Evolutionary conservation across 2,797 vertebrate genomes (phyloP), one percentile per base, ranked within the genome.

Genomic region (Triplophysa yarkandensis): DNA sequence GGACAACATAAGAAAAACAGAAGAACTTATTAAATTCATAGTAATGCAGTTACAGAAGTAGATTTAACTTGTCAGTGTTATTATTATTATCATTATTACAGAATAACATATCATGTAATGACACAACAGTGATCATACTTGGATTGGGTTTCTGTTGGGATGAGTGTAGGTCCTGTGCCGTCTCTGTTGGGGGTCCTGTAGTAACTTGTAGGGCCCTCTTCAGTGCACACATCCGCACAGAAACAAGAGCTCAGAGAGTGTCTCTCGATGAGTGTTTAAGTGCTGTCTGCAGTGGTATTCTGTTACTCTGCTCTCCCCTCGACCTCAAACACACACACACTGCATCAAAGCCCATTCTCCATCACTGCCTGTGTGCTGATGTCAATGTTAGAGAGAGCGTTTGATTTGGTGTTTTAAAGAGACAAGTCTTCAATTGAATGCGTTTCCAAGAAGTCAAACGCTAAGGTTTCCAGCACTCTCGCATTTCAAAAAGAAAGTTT

Each of bases 241-340:
- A 86, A 89, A 89, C 77, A 81, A 84, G 87, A 88, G 84, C 83
- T 0, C 58, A 68, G 82, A 76, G 87, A 74, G 80, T 50, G 46
- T 71, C 75, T 74, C 61, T 79, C 72, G 72, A 61, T 77, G 23
- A 70, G 80, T 80, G 81, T 89, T 87, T 87, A 88, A 89, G 88
- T 87, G 87, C 85, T 87, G 86, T 89, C 85, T 88, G 76, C 85
- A 79, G 82, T 79, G 82, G 88, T 89, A 81, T 87, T 85, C 78
- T 80, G 85, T 91, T 91, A 86, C 87, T 0, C 71, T 82, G 80
- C 82, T 88, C 80, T 78, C 64, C 82, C 75, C 52, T 21, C 80
- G 80, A 85, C 84, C 85, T 82, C 75, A 69, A 64, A 71, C 61
- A 66, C 67, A 73, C 67, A 34, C 79, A 58, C 76, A 74, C 67